Conservation (phyloP, 2,888 invertebrate genomes). For the Dastarcus helophoroides region DNA sequence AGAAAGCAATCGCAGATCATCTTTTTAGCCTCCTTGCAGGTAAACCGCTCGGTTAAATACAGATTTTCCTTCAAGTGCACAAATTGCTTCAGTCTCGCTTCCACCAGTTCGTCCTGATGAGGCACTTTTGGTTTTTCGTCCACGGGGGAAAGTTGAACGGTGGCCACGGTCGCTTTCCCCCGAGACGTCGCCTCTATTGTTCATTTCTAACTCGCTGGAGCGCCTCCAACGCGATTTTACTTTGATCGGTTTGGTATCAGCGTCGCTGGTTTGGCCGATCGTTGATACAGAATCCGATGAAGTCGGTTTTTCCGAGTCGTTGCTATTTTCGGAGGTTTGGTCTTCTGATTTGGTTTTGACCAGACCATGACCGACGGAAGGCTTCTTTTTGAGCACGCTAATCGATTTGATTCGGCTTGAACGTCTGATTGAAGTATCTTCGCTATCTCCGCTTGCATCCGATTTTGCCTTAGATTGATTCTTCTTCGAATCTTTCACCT, state of each 20-base stretch:
- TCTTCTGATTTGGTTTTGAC: constrained; percentile 40
- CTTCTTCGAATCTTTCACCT: constrained; percentile 9
- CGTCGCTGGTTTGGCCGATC: constrained; percentile 21
- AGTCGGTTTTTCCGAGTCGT: constrained; percentile 11
- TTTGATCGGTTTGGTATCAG: constrained; percentile 58
- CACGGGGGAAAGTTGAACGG: constrained; percentile 4
- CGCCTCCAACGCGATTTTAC: constrained; percentile 69
- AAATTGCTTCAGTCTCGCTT: constrained; percentile 59
- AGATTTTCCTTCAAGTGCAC: constrained; percentile 75
- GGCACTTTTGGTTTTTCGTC: constrained; percentile 18
- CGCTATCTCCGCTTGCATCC: constrained; percentile 7
- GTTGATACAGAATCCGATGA: constrained; percentile 7
- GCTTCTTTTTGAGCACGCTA: constrained; percentile 51
- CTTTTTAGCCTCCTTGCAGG: constrained; percentile 80
- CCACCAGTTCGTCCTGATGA: constrained; percentile 42
- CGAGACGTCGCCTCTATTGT: no score
- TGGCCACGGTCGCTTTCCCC: constrained; percentile 1
- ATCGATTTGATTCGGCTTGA: constrained; percentile 69
- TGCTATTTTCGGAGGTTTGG: constrained; percentile 46
- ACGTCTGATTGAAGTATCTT: constrained; percentile 35
- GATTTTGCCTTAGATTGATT: constrained; percentile 5
- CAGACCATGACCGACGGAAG: constrained; percentile 53
- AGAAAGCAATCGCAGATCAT: constrained; percentile 95
- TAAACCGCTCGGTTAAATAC: constrained; percentile 72
- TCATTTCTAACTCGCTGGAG: constrained; percentile 56